Evolutionary conservation across 1,140 invertebrate species (phyloP).

Genomic region (Cryptotermes secundus): DNA sequence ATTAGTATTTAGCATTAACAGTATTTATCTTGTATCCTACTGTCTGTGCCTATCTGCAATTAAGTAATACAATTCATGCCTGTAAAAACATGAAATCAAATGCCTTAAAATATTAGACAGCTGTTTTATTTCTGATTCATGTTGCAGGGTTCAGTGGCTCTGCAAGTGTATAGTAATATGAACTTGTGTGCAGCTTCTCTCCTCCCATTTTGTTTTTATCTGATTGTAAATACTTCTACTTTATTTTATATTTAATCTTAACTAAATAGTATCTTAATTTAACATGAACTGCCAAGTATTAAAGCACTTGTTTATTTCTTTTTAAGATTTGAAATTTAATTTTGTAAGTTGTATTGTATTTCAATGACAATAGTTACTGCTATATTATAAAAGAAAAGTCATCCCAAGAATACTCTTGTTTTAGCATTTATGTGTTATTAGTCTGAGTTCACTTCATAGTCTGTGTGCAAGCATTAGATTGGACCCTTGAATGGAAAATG

Average conservation of each 20-base stretch:
- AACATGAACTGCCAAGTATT: neutral
- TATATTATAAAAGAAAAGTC: neutral
- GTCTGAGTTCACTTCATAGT: neutral
- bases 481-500: neutral
- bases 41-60: neutral
- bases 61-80: neutral
- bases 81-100: neutral
- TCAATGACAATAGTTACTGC: constrained; percentile 1
- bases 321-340: neutral
- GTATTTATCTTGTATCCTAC: neutral
- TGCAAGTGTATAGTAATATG: neutral
- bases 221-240: neutral
- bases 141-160: neutral
- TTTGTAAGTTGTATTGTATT: neutral
- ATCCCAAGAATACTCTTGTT: neutral
- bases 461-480: neutral
- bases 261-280: neutral
- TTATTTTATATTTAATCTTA: constrained; percentile 4
- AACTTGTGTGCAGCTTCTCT: neutral
- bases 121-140: neutral
- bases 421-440: neutral
- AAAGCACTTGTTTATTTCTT: neutral
- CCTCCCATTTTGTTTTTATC: neutral
- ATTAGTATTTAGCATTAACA: constrained; percentile 7
- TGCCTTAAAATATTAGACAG: neutral